Conservation (phyloP, 2,797 vertebrate species). For the Sebastolobus alascanus region DNA sequence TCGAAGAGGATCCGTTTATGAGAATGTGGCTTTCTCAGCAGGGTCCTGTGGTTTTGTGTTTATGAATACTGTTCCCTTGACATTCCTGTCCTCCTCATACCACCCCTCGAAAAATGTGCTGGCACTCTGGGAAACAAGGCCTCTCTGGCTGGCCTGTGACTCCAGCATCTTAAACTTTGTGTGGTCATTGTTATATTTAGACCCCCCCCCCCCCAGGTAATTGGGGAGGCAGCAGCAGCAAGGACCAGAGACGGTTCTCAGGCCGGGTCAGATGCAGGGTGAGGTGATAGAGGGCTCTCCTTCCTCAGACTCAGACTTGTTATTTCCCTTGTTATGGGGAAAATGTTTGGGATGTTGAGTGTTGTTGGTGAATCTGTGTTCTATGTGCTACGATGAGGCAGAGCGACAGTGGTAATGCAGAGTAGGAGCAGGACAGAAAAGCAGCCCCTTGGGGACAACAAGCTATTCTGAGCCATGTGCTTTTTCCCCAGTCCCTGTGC, state of each 20-base stretch:
- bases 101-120: conserved; percentile 53
- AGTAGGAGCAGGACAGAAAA: conserved; percentile 51
- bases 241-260: conserved; percentile 54
- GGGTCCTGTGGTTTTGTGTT: conserved; percentile 69
- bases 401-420: conserved; percentile 37
- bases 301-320: conserved; percentile 44
- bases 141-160: conserved; percentile 13
- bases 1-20: conserved; percentile 64
- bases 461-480: conserved; percentile 72
- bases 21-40: conserved; percentile 71
- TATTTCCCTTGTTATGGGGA: conserved; percentile 43
- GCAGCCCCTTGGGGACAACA: conserved; percentile 55
- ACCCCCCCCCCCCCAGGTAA: conserved; percentile 42
- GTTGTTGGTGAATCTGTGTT: conserved; percentile 23
- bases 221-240: conserved; percentile 12
- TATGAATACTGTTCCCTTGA: conserved; percentile 74
- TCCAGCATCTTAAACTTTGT: conserved; percentile 50
- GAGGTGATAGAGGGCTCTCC: conserved; percentile 26
- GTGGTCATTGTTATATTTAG: conserved; percentile 76
- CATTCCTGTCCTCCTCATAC: conserved; percentile 71
- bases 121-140: conserved; percentile 68
- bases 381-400: conserved; percentile 44
- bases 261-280: conserved; percentile 36
- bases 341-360: conserved; percentile 20
- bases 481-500: conserved; percentile 54